Evolutionary conservation across 2,888 invertebrate species (phyloP).

Genomic region (Sesia apiformis): DNA sequence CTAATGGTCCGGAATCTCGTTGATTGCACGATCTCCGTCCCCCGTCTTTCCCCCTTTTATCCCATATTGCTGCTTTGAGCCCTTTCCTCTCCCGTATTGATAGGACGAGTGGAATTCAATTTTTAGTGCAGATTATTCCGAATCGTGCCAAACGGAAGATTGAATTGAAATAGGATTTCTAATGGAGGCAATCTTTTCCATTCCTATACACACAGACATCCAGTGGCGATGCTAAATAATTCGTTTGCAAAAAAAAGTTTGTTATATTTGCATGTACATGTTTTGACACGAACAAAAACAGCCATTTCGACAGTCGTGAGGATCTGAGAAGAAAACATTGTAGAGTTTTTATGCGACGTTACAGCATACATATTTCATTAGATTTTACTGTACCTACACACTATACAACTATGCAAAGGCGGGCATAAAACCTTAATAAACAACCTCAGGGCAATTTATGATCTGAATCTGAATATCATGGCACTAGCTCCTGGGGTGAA

Average conservation of each 20-base stretch:
- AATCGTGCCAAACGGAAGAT: neutral
- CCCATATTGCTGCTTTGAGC: constrained; percentile 12
- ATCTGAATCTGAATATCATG: constrained; percentile 20
- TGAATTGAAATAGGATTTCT: neutral
- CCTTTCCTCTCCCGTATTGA: constrained; percentile 16
- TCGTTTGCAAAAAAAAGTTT: too few relatives aligned
- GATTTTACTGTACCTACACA: constrained; percentile 18
- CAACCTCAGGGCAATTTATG: constrained; percentile 20
- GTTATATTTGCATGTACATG: neutral
- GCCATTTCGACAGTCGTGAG: constrained; percentile 7
- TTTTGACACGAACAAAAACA: constrained; percentile 1
- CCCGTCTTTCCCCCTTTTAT: constrained; percentile 18
- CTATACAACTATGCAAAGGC: constrained; percentile 20
- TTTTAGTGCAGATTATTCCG: neutral
- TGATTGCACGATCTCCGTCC: constrained; percentile 35
- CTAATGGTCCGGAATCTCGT: constrained; percentile 30
- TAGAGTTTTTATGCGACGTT: constrained; percentile 21
- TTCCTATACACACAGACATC: too few relatives aligned
- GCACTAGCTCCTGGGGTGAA: neutral
- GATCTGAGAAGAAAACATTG: constrained; percentile 11
- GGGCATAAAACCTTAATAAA: constrained; percentile 34
- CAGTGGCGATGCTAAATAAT: too few relatives aligned
- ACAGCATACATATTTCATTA: constrained; percentile 37
- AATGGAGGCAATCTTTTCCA: too few relatives aligned
- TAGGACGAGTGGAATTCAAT: constrained; percentile 4